Evolutionary conservation across 2,797 vertebrate genomes (phyloP).

Genomic region (Tarsius wallacei): DNA sequence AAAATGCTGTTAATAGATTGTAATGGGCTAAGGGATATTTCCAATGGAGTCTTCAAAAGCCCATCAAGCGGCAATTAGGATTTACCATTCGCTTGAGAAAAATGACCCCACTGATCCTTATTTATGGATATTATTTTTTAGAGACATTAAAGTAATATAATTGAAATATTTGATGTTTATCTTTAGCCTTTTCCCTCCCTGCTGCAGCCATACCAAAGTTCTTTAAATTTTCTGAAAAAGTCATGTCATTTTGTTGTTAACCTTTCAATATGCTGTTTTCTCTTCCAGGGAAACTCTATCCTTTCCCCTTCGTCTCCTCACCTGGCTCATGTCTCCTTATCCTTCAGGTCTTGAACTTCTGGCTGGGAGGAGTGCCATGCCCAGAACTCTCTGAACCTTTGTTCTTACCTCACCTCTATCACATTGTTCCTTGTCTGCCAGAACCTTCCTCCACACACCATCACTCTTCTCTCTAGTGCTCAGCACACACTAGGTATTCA

Average conservation of each 20-base stretch:
- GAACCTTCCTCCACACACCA: not conserved
- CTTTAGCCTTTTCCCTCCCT: slow-evolving; percentile 47
- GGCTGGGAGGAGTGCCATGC: not conserved
- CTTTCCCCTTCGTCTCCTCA: not conserved
- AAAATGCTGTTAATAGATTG: slow-evolving; percentile 41
- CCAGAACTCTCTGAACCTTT: not conserved
- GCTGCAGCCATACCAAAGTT: not conserved
- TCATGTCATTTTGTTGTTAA: not conserved
- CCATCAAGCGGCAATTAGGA: slow-evolving; percentile 14
- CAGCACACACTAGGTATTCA: not conserved
- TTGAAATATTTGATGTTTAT: not conserved
- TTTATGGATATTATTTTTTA: slow-evolving; percentile 36
- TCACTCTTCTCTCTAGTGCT: not conserved
- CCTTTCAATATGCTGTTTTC: slow-evolving; percentile 25
- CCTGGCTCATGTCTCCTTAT: not conserved
- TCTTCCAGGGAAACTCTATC: not conserved
- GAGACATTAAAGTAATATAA: not conserved
- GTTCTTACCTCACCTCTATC: not conserved
- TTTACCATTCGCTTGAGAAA: slow-evolving; percentile 67
- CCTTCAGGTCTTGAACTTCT: not conserved
- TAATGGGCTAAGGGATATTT: slow-evolving; percentile 59
- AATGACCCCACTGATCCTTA: slow-evolving; percentile 27
- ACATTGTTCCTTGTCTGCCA: not conserved
- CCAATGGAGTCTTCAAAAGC: slow-evolving; percentile 37
- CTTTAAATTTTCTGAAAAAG: slow-evolving; percentile 30